Evolutionary conservation across 2,113 vertebrate species (phyloP).

Genomic region (Ranitomeya variabilis): DNA sequence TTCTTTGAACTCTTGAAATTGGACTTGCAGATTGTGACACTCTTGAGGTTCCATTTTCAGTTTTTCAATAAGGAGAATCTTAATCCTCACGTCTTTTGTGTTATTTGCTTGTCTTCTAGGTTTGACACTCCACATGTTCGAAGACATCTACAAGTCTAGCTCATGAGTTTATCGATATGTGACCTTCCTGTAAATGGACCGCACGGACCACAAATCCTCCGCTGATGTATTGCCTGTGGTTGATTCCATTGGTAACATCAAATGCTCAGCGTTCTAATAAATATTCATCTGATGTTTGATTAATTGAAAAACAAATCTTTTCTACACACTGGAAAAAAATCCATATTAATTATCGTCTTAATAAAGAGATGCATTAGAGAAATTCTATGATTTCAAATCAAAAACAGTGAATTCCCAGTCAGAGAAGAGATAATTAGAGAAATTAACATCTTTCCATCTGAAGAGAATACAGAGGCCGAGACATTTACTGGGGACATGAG

Average conservation of each 20-base stretch:
- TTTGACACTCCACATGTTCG: no score
- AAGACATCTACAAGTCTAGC: not conserved
- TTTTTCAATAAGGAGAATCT: no score
- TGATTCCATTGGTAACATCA: conserved; percentile 22
- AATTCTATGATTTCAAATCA: conserved; percentile 12
- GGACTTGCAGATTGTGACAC: no score
- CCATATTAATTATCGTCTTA: conserved; percentile 39
- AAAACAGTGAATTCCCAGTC: conserved; percentile 18
- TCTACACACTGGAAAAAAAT: conserved; percentile 16
- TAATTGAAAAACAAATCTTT: conserved; percentile 38
- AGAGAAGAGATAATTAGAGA: conserved; percentile 26
- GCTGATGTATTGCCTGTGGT: not conserved
- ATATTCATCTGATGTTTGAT: conserved; percentile 29
- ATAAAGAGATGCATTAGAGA: conserved; percentile 9
- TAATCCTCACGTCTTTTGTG: no score
- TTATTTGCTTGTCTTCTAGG: no score
- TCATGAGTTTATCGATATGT: not conserved
- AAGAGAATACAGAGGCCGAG: not conserved
- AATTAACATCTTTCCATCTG: conserved; percentile 11
- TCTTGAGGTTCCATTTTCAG: no score
- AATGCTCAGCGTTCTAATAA: not conserved
- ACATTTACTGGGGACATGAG: conserved; percentile 2
- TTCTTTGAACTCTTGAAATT: no score
- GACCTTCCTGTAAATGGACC: not conserved
- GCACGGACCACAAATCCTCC: not conserved